Conservation (phyloP, 1,140 invertebrate species). For the Saccostrea cuccullata region DNA sequence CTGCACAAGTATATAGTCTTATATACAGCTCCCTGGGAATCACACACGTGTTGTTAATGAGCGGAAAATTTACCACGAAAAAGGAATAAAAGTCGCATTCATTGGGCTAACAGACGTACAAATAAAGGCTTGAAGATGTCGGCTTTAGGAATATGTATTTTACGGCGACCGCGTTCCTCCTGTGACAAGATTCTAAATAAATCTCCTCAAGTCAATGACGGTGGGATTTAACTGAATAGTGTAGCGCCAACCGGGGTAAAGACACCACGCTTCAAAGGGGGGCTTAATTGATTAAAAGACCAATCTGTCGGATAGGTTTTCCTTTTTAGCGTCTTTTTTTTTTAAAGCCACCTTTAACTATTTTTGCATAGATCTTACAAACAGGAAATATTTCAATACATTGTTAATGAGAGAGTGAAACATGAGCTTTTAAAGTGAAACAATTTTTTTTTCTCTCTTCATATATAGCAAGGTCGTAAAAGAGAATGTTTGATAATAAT, state of each 20-base stretch:
- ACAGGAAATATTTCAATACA: background rate
- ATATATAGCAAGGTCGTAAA: background rate
- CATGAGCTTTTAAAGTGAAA: background rate
- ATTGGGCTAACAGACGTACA: background rate
- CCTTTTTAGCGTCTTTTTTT: background rate
- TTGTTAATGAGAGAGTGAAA: background rate
- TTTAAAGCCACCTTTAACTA: background rate
- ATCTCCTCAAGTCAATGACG: background rate
- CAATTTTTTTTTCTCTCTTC: background rate
- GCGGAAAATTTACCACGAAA: background rate
- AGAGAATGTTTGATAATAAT: background rate
- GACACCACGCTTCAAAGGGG: background rate
- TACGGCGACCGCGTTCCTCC: background rate
- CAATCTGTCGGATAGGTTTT: background rate
- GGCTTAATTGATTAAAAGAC: slow-evolving; percentile 8
- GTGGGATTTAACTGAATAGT: background rate
- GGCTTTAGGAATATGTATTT: background rate
- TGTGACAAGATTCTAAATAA: background rate
- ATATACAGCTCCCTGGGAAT: background rate
- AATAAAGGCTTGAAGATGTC: background rate
- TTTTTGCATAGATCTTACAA: background rate
- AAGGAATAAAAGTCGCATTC: background rate
- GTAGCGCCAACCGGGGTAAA: background rate
- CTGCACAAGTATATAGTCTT: background rate
- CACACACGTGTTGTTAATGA: background rate